Evolutionary conservation across 2,113 vertebrate genomes (phyloP).

Genomic region (Seriola dumerili): DNA sequence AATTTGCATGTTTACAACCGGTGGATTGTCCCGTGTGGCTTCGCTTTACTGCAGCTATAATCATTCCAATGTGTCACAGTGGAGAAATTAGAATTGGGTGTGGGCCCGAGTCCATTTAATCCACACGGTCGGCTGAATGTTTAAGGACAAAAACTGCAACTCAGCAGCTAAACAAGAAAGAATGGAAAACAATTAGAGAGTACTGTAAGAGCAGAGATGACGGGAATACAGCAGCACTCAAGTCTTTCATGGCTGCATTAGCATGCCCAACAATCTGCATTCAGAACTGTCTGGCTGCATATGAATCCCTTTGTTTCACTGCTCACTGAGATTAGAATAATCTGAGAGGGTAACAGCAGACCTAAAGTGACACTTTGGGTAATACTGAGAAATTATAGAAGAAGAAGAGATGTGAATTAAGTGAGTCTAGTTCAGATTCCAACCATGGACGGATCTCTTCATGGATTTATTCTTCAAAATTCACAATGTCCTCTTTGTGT

Average conservation of each 20-base stretch:
- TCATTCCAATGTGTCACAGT: slow-evolving; percentile 70
- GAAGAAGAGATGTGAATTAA: neutral
- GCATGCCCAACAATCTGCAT: slow-evolving; percentile 34
- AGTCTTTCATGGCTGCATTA: slow-evolving; percentile 27
- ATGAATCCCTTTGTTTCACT: slow-evolving; percentile 46
- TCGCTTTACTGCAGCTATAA: slow-evolving; percentile 65
- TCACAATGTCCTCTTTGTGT: too few species aligned
- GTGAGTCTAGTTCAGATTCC: neutral
- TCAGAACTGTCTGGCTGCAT: slow-evolving; percentile 29
- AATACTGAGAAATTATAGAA: slow-evolving; percentile 4
- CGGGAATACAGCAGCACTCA: slow-evolving; percentile 26
- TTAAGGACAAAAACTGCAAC: slow-evolving; percentile 68
- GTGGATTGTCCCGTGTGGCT: slow-evolving; percentile 60
- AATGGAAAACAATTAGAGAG: slow-evolving; percentile 36
- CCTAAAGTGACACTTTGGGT: neutral
- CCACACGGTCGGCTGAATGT: slow-evolving; percentile 37
- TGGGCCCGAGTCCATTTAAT: slow-evolving; percentile 52
- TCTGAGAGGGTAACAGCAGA: slow-evolving; percentile 15
- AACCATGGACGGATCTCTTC: neutral
- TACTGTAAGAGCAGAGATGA: neutral
- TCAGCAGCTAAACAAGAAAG: slow-evolving; percentile 50
- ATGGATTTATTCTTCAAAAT: too few species aligned
- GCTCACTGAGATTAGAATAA: neutral
- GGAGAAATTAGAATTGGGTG: slow-evolving; percentile 64
- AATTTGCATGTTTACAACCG: slow-evolving; percentile 64